phyloP scores from a whole-genome alignment of 2,113 vertebrate species.

The Anthoscopus minutus region DNA sequence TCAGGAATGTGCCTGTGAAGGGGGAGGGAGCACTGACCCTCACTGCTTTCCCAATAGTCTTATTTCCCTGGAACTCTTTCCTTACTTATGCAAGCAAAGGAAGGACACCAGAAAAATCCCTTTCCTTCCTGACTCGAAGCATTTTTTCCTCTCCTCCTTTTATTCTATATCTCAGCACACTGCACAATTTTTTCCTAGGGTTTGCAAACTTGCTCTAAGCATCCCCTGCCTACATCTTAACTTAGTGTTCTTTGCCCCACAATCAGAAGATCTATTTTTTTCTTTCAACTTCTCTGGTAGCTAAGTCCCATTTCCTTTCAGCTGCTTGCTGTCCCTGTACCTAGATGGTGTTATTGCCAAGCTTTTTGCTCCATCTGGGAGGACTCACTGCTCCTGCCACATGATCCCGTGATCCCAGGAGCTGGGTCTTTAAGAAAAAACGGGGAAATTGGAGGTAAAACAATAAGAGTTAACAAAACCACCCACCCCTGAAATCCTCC shows the following conservation, averaged over 20 bases:
- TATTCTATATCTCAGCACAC: not conserved
- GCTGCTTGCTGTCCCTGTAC: not conserved
- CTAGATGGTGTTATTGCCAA: not conserved
- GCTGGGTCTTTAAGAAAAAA: conserved; percentile 39
- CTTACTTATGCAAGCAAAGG: not conserved
- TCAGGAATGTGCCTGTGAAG: not conserved
- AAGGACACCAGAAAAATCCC: not conserved
- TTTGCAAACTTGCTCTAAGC: not conserved
- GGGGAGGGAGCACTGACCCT: not conserved
- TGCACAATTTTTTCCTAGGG: not conserved
- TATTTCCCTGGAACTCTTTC: not conserved
- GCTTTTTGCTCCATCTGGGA: not conserved
- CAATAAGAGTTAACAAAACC: conserved; percentile 23
- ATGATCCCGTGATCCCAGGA: not conserved
- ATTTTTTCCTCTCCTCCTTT: rapidly evolving
- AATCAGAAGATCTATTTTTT: not conserved
- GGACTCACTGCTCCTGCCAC: not conserved
- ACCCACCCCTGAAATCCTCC: conserved; percentile 42
- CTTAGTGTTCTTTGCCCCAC: not conserved
- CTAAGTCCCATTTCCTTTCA: not conserved
- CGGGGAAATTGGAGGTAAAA: not conserved
- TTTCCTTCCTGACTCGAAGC: not conserved
- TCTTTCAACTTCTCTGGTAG: not conserved
- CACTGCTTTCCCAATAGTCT: not conserved
- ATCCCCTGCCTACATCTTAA: not conserved